phyloP scores from a whole-genome alignment of 2,797 vertebrate species.

The Pteronotus mesoamericanus region DNA sequence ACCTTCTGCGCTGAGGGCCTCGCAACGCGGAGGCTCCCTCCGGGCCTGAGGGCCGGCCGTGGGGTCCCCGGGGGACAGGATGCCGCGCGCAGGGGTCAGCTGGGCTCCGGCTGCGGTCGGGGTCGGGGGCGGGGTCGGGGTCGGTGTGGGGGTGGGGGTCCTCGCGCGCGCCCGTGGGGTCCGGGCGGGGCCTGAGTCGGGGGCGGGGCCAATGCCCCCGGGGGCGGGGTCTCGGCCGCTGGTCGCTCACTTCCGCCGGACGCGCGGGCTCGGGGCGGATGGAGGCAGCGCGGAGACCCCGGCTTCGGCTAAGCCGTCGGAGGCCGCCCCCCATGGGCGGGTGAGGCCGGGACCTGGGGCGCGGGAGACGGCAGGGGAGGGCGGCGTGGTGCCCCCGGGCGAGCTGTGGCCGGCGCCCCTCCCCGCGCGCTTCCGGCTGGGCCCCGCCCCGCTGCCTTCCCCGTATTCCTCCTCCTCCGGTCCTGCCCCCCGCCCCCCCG shows the following conservation, averaged over 20 bases:
- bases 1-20: neutral
- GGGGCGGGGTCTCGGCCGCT: neutral
- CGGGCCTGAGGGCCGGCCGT: neutral
- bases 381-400: neutral
- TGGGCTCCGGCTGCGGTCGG: neutral
- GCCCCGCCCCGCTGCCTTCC: neutral
- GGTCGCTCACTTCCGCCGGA: neutral
- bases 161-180: neutral
- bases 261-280: neutral
- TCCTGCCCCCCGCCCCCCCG: neutral
- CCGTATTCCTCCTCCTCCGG: neutral
- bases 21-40: neutral
- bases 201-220: fast-evolving
- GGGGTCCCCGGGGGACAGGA: neutral
- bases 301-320: constrained; percentile 44
- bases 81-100: fast-evolving
- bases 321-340: neutral
- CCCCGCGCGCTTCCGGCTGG: neutral
- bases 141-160: neutral
- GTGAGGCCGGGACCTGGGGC: neutral
- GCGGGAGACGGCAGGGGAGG: neutral
- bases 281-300: neutral
- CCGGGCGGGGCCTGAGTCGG: fast-evolving
- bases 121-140: neutral
- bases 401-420: neutral